Evolutionary conservation across 2,888 invertebrate genomes (phyloP), one percentile per base, ranked within the genome.

Genomic region (Digitonthophagus gazella): DNA sequence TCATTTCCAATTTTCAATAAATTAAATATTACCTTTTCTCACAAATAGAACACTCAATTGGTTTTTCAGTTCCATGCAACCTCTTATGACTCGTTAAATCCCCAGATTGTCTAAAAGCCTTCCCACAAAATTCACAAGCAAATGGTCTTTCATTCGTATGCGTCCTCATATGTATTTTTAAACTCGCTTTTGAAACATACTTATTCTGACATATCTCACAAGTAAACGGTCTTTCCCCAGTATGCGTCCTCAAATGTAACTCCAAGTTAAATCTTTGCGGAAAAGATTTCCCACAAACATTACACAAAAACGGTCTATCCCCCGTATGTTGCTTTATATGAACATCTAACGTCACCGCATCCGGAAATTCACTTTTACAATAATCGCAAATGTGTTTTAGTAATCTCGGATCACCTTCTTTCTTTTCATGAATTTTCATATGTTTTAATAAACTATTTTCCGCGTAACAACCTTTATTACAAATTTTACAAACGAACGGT

Each of bases 71-170:
- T 11, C 83, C 83, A 72, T 83, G 83, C 15, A 83, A 72, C 19
- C 83, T 75, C 76, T 83, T 83, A 70, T 83, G 83, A 70, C 83
- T 83, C 0, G 83, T 83, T 54, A 83, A 73, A 75, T 83, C 83
- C 8, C 83, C 83, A 0, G 83, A 83, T 71, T 83, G 83, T 44
- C 83, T 73, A 72, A 84, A 84, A 2, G 83, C 83, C 74, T 83
- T 83, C 1, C 84, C 83, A 71, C 84, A 84, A 74, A 82, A 83
- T 71, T 83, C 81, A 70, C 84, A 84, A 61, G 80, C 82, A 74
- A 83, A 84, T 2, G 84, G 84, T 55, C 83, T 74, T 73, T 84
- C 84, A 70, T 83, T 84, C 2, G 83, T 84, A 71, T 84, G 84
- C 0, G 83, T 84, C 28, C 84, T 72, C 83, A 84, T 83, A 71